Base-by-base conservation (phyloP, 2,888 invertebrate species). In the Melanostoma scalare region DNA sequence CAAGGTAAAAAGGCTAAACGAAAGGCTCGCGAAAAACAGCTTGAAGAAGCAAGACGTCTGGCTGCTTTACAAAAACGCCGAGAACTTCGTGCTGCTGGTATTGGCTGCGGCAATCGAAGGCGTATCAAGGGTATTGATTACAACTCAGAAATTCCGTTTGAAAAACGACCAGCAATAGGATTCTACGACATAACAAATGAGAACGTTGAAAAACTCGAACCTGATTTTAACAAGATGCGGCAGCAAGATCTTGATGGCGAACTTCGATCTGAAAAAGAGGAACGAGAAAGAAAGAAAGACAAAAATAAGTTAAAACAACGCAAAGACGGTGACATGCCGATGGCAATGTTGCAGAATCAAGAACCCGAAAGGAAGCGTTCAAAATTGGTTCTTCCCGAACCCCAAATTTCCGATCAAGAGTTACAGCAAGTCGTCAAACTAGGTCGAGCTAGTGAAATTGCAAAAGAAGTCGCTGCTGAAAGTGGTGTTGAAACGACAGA, bases 41-140 rank as follows among this genome's bases (percentile, higher is more conserved):
- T 99, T 86, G 99, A 99, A 90, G 99, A 99, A 91, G 99, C 99
- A 0, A 93, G 99, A 35, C 93, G 99, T 20, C 93, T 99, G 53
- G 99, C 99, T 0, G 97, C 99, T 0, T 91, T 99, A 68, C 99
- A 99, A 91, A 99, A 99, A 91, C 94, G 99, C n/a, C 93, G 99
- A 48, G 99, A 99, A 91, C 92, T 99, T 52, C 94, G 98, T 86
- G 99, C 99, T 82, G 99, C 99, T 30, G 99, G 99, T 4, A 99
- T 99, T 85, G 94, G 91, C 8, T 90, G 91, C 55, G 91, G 91
- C 0, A 90, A 90, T 69, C 88, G 91, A 0, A 90, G 90, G 53
- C 89, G 91, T 38, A 95, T 97, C 89, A 95, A 98, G 8, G 97
- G 98, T 0, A 97, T 99, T 3, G 98, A 99, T 90, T 99, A 99